These are phyloP conservation scores for Cardinalis cardinalis DNA, from an alignment of 2,113 vertebrate species.

Conservation along the genomic window DNA sequence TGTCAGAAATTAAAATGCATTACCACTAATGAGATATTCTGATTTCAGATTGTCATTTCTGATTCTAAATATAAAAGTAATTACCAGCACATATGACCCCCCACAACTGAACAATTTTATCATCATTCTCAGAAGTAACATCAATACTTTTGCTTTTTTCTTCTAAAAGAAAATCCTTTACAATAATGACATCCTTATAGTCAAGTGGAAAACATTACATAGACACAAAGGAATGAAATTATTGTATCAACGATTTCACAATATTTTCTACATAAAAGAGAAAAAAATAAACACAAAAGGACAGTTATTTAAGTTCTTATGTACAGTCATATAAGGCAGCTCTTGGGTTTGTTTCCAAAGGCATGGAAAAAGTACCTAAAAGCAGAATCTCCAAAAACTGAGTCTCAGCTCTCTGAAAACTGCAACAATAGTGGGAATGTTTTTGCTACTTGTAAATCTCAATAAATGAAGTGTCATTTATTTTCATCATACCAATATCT, in stretches of 20 bases:
- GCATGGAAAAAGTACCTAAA: neutral
- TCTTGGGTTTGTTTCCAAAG: neutral
- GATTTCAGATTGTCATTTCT: constrained; percentile 27
- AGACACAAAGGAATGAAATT: neutral
- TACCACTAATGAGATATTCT: constrained; percentile 14
- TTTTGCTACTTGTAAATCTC: neutral
- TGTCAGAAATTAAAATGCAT: constrained; percentile 36
- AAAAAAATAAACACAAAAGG: neutral
- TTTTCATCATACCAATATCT: neutral
- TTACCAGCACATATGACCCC: neutral
- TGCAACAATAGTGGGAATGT: neutral
- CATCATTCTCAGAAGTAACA: neutral
- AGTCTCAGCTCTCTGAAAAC: neutral
- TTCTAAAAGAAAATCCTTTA: neutral
- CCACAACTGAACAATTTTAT: neutral
- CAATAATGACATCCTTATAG: neutral
- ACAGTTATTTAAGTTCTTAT: neutral
- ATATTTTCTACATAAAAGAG: neutral
- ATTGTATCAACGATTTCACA: neutral
- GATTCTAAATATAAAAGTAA: constrained; percentile 24
- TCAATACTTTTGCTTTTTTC: neutral
- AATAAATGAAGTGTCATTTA: neutral
- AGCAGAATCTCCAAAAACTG: neutral
- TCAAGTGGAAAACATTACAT: neutral
- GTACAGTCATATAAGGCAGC: neutral